Evolutionary conservation across 1,140 invertebrate species (phyloP).

Genomic region (Acromyrmex echinatior): DNA sequence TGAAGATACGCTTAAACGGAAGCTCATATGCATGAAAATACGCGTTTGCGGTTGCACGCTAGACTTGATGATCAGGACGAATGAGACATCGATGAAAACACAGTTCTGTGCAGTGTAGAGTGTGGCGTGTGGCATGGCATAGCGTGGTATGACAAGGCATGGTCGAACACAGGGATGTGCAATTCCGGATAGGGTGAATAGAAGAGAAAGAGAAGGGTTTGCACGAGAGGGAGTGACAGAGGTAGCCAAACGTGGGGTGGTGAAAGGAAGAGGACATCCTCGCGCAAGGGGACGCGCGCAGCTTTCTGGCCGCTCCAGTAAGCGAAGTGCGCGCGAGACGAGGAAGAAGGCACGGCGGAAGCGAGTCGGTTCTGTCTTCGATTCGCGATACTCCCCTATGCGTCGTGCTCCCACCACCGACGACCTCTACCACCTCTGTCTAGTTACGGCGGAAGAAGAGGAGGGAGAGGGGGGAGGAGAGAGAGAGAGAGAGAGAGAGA

Average conservation of each 20-base stretch:
- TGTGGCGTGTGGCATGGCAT: conserved; percentile 7
- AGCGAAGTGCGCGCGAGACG: conserved; percentile 35
- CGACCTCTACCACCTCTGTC: conserved; percentile 19
- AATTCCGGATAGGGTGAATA: conserved; percentile 34
- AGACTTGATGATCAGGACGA: conserved; percentile 27
- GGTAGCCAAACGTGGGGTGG: conserved; percentile 41
- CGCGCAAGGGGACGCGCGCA: conserved; percentile 63
- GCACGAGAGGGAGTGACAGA: conserved; percentile 21
- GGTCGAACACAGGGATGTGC: conserved; percentile 28
- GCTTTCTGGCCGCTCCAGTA: conserved; percentile 52
- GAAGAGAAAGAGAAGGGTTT: conserved; percentile 6
- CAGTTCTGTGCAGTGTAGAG: conserved; percentile 15
- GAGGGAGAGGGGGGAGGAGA: background rate
- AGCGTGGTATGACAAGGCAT: conserved; percentile 39
- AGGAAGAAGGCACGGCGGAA: conserved; percentile 39
- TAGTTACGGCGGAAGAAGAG: conserved; percentile 22
- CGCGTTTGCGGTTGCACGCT: background rate
- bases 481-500: conserved; percentile 15
- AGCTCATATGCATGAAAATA: background rate
- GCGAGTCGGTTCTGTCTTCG: conserved; percentile 56
- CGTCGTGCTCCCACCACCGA: conserved; percentile 50
- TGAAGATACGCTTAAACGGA: background rate
- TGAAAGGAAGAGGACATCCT: conserved; percentile 55
- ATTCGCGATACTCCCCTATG: conserved; percentile 57
- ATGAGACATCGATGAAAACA: conserved; percentile 25